Evolutionary conservation across 2,888 invertebrate genomes (phyloP).

Genomic region (Sarcophaga caerulescens): DNA sequence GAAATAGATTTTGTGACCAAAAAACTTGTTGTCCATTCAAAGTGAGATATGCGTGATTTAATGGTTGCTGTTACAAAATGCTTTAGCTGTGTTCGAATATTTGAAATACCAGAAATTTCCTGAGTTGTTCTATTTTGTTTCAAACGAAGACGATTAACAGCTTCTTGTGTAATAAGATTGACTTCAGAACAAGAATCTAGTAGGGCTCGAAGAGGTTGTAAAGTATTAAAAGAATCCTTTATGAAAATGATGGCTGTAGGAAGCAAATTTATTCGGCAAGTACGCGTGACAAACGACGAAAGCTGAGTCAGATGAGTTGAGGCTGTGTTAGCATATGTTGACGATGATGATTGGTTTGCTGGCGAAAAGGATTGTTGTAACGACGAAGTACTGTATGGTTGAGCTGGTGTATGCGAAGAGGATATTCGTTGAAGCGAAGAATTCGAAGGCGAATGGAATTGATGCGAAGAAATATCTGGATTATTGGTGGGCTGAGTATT

Average conservation of each 20-base stretch:
- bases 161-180: conserved; percentile 41
- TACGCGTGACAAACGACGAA: not conserved
- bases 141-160: conserved; percentile 24
- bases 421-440: not conserved
- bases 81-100: conserved; percentile 28
- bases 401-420: too few relatives aligned
- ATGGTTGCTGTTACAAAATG: conserved; percentile 15
- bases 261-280: not conserved
- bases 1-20: conserved; percentile 56
- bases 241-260: conserved; percentile 33
- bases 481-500: not conserved
- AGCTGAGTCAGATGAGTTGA: not conserved
- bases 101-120: conserved; percentile 27
- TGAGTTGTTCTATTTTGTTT: conserved; percentile 12
- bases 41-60: conserved; percentile 5
- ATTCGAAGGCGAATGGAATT: not conserved
- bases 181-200: conserved; percentile 48
- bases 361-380: too few relatives aligned
- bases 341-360: conserved; percentile 4
- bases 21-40: conserved; percentile 49
- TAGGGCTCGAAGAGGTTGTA: conserved; percentile 47
- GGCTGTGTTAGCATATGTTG: conserved; percentile 8
- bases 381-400: too few relatives aligned
- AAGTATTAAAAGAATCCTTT: conserved; percentile 23
- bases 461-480: not conserved